Evolutionary conservation across 2,113 vertebrate genomes (phyloP), one percentile per base, ranked within the genome.

Genomic region (Thymallus thymallus): DNA sequence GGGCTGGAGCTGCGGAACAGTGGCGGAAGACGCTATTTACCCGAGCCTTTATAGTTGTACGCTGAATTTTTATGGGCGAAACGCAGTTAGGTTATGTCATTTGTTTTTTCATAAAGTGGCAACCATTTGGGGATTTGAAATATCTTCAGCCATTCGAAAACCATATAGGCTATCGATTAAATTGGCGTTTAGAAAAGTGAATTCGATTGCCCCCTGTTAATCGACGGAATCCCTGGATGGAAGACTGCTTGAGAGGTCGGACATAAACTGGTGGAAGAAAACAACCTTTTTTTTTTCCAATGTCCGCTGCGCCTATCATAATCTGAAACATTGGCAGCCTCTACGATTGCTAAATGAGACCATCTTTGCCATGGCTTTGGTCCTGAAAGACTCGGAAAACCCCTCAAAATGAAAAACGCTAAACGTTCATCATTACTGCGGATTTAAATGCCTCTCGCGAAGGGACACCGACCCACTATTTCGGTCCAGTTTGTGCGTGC

Each of bases 381-480:
- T 78, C 81, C 71, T 72, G 71, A 81, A 72, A 69, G 79, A 80
- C 77, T 73, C 78, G 74, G 81, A 82, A 76, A 82, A n/a, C 6
- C 76, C 80, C 23, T 81, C 32, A 65, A 72, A 83, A 71, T 83
- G 83, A 92, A 85, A 80, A 65, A 76, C 72, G 81, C 69, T 64
- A 35, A 62, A 80, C 58, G 78, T 74, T 86, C 84, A 87, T 83
- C 77, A 68, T 83, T 87, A 67, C 75, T 84, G 88, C 88, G 89
- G 86, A 91, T 92, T 90, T 91, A 90, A 91, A 93, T 89, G 90
- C 78, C 82, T 88, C 88, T 78, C 71, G 79, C 82, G 79, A 85
- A 85, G 88, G 82, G 85, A 73, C 87, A 84, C 83, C 81, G 86
- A 88, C 68, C 76, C 69, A 78, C 80, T 81, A 24, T 85, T 89